Percentiles rank a stretch among this genome's conserved stretches.
phyloP scores from a whole-genome alignment of 2,113 vertebrate genomes.

The Lichenostomus cassidix region DNA sequence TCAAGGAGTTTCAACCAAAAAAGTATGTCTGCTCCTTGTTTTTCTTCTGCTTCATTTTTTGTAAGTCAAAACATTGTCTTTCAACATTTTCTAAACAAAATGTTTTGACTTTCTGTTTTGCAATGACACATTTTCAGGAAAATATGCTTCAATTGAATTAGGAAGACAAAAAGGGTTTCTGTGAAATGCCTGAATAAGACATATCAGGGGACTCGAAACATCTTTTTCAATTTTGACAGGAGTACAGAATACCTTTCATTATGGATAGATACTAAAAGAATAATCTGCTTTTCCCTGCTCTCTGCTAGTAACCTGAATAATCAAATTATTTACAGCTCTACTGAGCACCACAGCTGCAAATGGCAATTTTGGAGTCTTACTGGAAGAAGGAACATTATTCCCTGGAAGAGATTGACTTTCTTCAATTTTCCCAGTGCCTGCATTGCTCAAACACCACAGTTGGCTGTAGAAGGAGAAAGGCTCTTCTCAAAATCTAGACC shows the following conservation, averaged over 20 bases:
- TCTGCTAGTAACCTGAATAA: conserved; percentile 15
- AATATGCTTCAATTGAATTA: conserved; percentile 32
- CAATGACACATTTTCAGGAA: conserved; percentile 37
- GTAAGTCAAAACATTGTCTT: conserved; percentile 45
- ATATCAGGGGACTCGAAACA: background rate
- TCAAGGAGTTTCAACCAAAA: background rate
- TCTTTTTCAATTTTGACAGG: conserved; percentile 21
- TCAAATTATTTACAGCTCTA: conserved; percentile 30
- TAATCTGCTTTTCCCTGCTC: conserved; percentile 19
- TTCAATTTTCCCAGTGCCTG: background rate
- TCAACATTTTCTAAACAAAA: conserved; percentile 45
- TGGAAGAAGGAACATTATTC: background rate
- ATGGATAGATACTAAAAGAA: background rate
- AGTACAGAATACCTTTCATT: conserved; percentile 34
- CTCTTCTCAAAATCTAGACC: background rate
- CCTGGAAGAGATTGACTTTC: background rate
- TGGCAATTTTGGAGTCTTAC: background rate
- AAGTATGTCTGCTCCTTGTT: background rate
- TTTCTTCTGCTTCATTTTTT: background rate
- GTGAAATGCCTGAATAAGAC: background rate
- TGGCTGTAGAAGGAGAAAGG: background rate
- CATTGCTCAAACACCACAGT: background rate
- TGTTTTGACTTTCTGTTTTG: conserved; percentile 55
- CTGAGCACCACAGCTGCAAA: background rate
- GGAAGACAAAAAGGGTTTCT: conserved; percentile 32